Conservation (phyloP, 2,797 vertebrate genomes). For the Furcifer pardalis region DNA sequence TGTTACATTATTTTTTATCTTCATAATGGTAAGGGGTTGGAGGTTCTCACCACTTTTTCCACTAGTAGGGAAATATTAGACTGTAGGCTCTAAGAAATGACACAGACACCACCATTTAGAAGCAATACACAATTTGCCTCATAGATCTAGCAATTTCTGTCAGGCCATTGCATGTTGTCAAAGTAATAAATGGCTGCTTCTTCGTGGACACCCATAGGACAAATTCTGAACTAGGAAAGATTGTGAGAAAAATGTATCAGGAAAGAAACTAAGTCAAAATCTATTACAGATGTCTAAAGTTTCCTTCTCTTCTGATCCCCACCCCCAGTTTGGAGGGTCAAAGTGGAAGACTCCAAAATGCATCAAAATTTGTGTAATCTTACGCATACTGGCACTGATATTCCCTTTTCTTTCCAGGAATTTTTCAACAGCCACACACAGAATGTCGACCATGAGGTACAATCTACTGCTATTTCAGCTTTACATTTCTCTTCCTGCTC, state of each 20-base stretch:
- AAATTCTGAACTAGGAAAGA: conserved; percentile 52
- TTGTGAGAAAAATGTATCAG: conserved; percentile 45
- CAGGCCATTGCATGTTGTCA: too few relatives aligned
- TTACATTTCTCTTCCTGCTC: conserved; percentile 14
- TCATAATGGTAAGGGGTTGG: background rate
- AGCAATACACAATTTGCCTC: background rate
- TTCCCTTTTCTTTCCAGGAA: conserved; percentile 38
- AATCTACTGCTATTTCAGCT: conserved; percentile 40
- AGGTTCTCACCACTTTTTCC: background rate
- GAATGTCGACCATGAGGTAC: conserved; percentile 6
- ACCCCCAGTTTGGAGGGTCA: conserved; percentile 53
- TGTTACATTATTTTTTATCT: background rate
- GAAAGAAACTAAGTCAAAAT: conserved; percentile 56
- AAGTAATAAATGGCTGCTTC: background rate
- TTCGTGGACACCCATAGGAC: background rate
- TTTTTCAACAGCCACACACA: conserved; percentile 44
- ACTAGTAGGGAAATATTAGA: background rate
- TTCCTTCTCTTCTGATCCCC: conserved; percentile 59
- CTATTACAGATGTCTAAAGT: conserved; percentile 51
- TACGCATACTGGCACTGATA: conserved; percentile 43
- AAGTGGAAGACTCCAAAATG: conserved; percentile 56
- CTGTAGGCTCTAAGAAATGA: background rate
- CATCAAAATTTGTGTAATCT: conserved; percentile 54
- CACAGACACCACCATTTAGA: background rate
- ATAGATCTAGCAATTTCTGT: too few relatives aligned